These are phyloP conservation scores for Brachionus koreanus DNA, from an alignment of 1,140 invertebrate genomes.

Conservation along the genomic window DNA sequence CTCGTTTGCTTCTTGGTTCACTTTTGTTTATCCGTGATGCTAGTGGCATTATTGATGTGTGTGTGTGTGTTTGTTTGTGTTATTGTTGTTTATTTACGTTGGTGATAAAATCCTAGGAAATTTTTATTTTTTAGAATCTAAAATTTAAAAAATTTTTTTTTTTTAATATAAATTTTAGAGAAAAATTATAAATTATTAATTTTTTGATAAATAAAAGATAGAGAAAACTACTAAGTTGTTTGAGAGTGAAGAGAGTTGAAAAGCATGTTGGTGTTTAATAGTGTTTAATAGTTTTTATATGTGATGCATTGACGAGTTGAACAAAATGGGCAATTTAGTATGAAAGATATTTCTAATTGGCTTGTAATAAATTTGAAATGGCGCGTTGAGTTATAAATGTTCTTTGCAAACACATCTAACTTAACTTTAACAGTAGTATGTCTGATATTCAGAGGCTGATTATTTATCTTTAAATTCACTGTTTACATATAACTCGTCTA, in stretches of 20 bases:
- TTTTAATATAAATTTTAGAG: not conserved
- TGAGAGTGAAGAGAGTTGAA: not conserved
- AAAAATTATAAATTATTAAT: not conserved
- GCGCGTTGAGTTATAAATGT: not conserved
- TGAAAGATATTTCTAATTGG: not conserved
- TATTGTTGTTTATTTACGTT: not conserved
- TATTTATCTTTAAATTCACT: too few species aligned
- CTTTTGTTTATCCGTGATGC: constrained; percentile 17
- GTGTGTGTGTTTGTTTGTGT: not conserved
- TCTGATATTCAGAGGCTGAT: not conserved
- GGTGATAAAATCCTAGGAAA: not conserved
- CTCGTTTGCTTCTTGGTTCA: not conserved
- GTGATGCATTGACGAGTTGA: not conserved
- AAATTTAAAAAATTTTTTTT: not conserved
- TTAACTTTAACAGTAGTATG: not conserved
- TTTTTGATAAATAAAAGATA: too few species aligned
- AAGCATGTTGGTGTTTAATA: not conserved
- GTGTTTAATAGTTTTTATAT: constrained; percentile 5
- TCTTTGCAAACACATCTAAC: not conserved
- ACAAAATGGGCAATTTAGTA: not conserved
- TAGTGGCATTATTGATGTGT: not conserved
- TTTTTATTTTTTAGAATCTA: too few species aligned
- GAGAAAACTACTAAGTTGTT: too few species aligned
- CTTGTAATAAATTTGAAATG: not conserved
- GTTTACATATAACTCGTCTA: too few species aligned